phyloP scores from a whole-genome alignment of 2,888 invertebrate species.

The Drosophila tripunctata region DNA sequence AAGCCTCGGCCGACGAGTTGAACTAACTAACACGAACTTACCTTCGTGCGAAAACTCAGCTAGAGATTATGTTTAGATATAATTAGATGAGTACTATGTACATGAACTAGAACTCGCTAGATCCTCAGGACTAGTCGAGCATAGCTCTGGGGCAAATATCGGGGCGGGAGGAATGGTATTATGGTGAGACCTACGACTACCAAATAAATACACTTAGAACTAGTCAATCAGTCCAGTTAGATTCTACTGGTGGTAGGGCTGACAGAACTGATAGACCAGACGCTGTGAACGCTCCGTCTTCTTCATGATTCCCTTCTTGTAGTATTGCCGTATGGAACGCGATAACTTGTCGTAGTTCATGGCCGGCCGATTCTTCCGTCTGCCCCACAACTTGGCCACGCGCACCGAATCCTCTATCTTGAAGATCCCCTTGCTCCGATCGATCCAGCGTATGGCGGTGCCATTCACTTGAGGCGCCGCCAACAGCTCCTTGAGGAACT shows the following conservation, averaged over 20 bases:
- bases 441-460: conserved; percentile 98
- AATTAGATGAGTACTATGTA: conserved; percentile 54
- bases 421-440: conserved; percentile 97
- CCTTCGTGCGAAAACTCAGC: conserved; percentile 64
- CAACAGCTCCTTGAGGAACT: conserved; percentile 98
- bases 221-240: conserved; percentile 25
- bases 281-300: conserved; percentile 99
- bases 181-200: conserved; percentile 48
- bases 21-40: conserved; percentile 70
- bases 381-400: conserved; percentile 99
- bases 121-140: conserved; percentile 63
- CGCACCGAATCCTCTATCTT: conserved; percentile 99
- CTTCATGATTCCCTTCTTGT: conserved; percentile 99
- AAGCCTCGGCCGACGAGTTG: conserved; percentile 31
- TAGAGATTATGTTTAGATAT: conserved; percentile 14
- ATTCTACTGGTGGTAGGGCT: conserved; percentile 92
- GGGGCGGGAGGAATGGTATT: conserved; percentile 8
- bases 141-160: conserved; percentile 44
- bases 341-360: conserved; percentile 99
- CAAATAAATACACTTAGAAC: conserved; percentile 68
- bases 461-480: conserved; percentile 94
- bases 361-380: conserved; percentile 98
- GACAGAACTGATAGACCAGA: conserved; percentile 99
- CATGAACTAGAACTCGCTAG: conserved; percentile 69
- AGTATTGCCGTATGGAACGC: conserved; percentile 98